Evolutionary conservation across 2,797 vertebrate genomes (phyloP), one percentile per base, ranked within the genome.

Genomic region (Xenopus petersii): DNA sequence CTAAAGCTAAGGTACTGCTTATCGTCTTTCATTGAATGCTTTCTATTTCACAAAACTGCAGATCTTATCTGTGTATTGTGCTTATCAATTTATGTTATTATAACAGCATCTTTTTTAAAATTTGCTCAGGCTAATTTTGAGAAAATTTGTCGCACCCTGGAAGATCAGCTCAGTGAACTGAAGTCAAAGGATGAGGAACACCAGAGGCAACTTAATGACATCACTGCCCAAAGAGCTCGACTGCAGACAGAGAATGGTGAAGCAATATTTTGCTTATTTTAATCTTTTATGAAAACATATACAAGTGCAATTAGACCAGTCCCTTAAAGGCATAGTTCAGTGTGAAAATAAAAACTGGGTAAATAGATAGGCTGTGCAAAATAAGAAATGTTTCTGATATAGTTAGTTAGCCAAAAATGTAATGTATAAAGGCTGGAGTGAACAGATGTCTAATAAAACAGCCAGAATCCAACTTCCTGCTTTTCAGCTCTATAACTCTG

Each of bases 101-200:
- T 61, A 61, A 61, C 11, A 8, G 12, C 15, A 11, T 24, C 12
- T 59, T 46, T 9, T 47, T 13, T 10, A 10, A 30, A 30, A 30
- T 30, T 49, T 49, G 2, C 47, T 49, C 81, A 91, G 89, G 86
- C 81, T 79, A 92, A 90, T 10, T 74, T 86, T 60, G 91, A 93
- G 66, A 92, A 89, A 77, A 85, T 83, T 71, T 91, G 87, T 70
- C 83, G 83, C 33, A 80, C 84, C 12, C 84, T 91, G 0, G 89
- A 93, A 83, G 91, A 92, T 59, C 89, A 93, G 21, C 86, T 89
- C 63, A 91, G 75, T 78, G 91, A 93, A 81, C 79, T 90, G 59
- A 92, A 88, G 80, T 81, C 77, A 30, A 92, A 90, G 80, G 87
- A 89, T 5, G 87, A 92, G 3, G 89, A 92, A 47, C 86, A 91